phyloP scores from a whole-genome alignment of 1,140 invertebrate species.

The Zaprionus taronus region DNA sequence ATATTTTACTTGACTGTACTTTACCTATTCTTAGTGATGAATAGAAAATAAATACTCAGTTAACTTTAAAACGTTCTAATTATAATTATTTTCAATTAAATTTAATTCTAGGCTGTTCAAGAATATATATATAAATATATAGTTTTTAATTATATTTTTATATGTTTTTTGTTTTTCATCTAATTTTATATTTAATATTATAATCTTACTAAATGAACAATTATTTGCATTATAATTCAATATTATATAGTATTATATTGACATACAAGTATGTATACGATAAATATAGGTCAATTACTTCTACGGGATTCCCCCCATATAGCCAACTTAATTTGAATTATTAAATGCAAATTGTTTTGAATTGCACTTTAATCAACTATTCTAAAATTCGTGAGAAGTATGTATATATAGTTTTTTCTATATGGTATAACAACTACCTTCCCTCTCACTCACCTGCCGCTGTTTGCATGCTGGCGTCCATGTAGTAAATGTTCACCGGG shows the following conservation, averaged over 20 bases:
- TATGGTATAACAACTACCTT: background rate
- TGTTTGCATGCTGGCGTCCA: conserved; percentile 80
- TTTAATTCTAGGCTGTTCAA: background rate
- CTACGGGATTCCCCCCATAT: too few relatives aligned
- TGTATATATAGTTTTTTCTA: background rate
- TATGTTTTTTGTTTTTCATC: background rate
- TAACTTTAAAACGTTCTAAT: too few relatives aligned
- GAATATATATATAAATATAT: background rate
- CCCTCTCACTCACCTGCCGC: conserved; percentile 56
- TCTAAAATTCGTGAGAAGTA: background rate
- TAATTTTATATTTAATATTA: background rate
- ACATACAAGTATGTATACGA: too few relatives aligned
- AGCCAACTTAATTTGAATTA: too few relatives aligned
- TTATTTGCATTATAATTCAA: background rate
- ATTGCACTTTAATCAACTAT: background rate
- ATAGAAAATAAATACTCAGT: too few relatives aligned
- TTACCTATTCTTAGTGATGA: too few relatives aligned
- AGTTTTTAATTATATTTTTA: too few relatives aligned
- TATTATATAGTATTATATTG: too few relatives aligned
- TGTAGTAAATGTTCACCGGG: conserved; percentile 84
- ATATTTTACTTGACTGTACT: too few relatives aligned
- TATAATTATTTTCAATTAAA: background rate
- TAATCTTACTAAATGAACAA: too few relatives aligned
- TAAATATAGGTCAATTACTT: background rate
- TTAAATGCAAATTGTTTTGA: background rate